Evolutionary conservation across 1,140 invertebrate genomes (phyloP), one percentile per base, ranked within the genome.

Genomic region (Drosophila repleta): DNA sequence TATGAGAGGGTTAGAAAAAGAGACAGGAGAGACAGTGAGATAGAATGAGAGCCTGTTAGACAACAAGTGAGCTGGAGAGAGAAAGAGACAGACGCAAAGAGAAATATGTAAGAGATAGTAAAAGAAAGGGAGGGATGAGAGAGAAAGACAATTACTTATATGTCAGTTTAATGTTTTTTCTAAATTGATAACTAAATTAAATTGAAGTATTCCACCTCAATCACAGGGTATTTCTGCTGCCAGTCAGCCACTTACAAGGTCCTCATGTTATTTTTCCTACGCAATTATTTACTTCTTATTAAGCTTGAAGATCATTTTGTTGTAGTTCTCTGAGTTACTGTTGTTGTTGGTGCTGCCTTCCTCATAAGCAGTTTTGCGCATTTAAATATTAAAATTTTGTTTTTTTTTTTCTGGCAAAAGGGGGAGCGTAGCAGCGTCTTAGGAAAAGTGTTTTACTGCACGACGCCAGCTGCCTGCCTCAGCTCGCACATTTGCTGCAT

Each of bases 371-470:
- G 76, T 67, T 79, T 79, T 76, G 66, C 76, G 66, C 63, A 85
- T 83, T 83, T 85, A 83, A 83, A 83, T 81, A 81, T 81, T 82
- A 82, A 82, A 81, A 74, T 76, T 80, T 76, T 65, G 21, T 43
- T 87, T 32, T 76, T 65, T n/a, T 43, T 87, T 32, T 43, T 45
- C 21, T 11, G 49, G 18, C 17, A 49, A 52, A 66, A 57, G 41
- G 2, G 6, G 15, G 39, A 43, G 39, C n/a, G 17, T 41, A n/a
- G 67, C 64, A 52, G 62, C 72, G 41, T 73, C 68, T 76, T 63
- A 49, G 60, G 20, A 48, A 55, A 37, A 41, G 20, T 20, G 43
- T 35, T 52, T 39, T 52, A 24, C 21, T 7, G 15, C 43, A 17
- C 26, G 17, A 41, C 10, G 24, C 46, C 32, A 20, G 13, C 37